phyloP scores from a whole-genome alignment of 2,888 invertebrate species.

The Erebia aethiops region DNA sequence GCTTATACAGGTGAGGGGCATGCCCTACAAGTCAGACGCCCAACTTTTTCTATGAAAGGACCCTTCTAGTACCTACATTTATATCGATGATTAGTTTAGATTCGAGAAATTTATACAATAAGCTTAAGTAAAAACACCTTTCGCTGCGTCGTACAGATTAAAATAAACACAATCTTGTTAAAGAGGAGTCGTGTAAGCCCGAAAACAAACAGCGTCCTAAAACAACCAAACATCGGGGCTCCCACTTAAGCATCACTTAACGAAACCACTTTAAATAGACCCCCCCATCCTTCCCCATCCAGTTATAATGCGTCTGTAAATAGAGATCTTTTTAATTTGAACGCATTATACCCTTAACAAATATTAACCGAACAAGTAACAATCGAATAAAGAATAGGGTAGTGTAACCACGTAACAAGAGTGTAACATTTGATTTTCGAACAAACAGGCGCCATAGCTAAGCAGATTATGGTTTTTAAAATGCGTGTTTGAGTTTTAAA shows the following conservation, averaged over 20 bases:
- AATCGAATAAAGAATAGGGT: slow-evolving; percentile 59
- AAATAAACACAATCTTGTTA: slow-evolving; percentile 75
- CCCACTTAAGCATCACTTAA: slow-evolving; percentile 78
- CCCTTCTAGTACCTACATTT: too few relatives aligned
- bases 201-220: slow-evolving; percentile 74
- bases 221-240: slow-evolving; percentile 77
- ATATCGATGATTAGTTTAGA: too few relatives aligned
- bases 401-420: slow-evolving; percentile 74
- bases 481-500: slow-evolving; percentile 71
- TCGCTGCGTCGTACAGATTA: slow-evolving; percentile 44
- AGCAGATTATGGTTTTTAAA: slow-evolving; percentile 74
- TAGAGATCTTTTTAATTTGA: slow-evolving; percentile 57
- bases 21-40: too few relatives aligned
- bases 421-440: slow-evolving; percentile 64
- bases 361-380: slow-evolving; percentile 73
- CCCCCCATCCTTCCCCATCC: slow-evolving; percentile 46
- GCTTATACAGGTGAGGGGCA: too few relatives aligned
- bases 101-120: too few relatives aligned
- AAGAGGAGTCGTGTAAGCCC: slow-evolving; percentile 68
- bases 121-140: slow-evolving; percentile 19
- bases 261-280: slow-evolving; percentile 61
- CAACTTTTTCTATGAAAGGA: too few relatives aligned
- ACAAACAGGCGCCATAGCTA: slow-evolving; percentile 69
- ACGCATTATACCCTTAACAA: slow-evolving; percentile 61
- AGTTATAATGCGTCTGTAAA: slow-evolving; percentile 44